Evolutionary conservation across 2,113 vertebrate species (phyloP).

Genomic region (Antigone vipio): DNA sequence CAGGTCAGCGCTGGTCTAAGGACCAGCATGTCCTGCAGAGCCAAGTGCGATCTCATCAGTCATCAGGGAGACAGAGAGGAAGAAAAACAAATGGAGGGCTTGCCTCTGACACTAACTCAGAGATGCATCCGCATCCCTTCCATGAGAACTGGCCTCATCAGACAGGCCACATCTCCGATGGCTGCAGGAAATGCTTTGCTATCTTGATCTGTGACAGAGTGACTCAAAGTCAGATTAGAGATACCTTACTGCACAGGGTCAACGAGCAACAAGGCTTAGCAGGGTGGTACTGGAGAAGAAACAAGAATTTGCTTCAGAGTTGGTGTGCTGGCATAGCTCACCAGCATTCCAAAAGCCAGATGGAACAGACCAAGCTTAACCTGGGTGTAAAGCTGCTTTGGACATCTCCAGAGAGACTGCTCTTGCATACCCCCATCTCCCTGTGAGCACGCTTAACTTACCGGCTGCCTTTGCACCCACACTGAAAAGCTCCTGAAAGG

Average conservation of each 20-base stretch:
- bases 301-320: not conserved
- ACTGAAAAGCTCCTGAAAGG: not conserved
- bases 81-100: not conserved
- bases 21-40: not conserved
- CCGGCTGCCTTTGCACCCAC: not conserved
- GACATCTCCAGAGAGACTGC: not conserved
- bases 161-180: not conserved
- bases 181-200: not conserved
- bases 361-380: not conserved
- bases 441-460: not conserved
- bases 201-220: not conserved
- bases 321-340: not conserved
- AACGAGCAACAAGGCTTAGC: not conserved
- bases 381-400: not conserved
- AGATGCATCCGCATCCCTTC: not conserved
- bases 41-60: not conserved
- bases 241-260: not conserved
- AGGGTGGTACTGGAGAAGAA: not conserved
- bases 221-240: not conserved
- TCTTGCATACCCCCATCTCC: not conserved
- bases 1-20: not conserved
- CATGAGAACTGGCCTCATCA: not conserved
- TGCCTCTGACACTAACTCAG: not conserved
- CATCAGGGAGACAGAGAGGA: not conserved
- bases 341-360: not conserved